Percentiles rank a stretch among this genome's conserved stretches.
Evolutionary conservation across 1,140 invertebrate genomes (phyloP).

Genomic region (Grapholita molesta): DNA sequence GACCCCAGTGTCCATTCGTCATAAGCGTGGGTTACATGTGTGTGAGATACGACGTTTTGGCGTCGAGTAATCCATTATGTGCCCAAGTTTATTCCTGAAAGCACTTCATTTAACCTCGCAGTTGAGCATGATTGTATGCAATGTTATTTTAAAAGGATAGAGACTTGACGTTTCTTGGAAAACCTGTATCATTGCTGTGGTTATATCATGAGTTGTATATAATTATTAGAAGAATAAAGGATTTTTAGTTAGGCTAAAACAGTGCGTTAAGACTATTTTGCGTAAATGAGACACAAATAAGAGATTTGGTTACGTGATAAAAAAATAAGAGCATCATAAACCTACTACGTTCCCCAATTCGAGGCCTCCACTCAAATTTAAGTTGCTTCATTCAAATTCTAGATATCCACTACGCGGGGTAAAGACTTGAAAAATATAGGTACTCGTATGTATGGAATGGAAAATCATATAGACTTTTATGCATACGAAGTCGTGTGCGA

Average conservation of each 20-base stretch:
- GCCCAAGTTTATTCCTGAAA: constrained; percentile 12
- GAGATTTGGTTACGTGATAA: background rate
- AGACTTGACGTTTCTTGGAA: background rate
- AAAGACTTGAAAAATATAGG: too few relatives aligned
- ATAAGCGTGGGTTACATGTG: background rate
- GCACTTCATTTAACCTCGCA: constrained; percentile 5
- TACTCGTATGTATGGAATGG: too few relatives aligned
- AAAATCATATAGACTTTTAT: too few relatives aligned
- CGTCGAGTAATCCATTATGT: background rate
- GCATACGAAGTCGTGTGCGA: too few relatives aligned
- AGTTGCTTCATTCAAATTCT: too few relatives aligned
- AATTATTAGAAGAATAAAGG: background rate
- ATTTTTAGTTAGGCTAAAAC: background rate
- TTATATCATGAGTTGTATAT: background rate
- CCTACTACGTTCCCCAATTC: too few relatives aligned
- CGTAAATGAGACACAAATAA: background rate
- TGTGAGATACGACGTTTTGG: background rate
- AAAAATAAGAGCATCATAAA: too few relatives aligned
- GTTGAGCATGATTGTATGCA: background rate
- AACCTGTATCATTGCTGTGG: background rate
- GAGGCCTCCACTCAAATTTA: too few relatives aligned
- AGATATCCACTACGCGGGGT: too few relatives aligned
- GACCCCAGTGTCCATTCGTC: background rate
- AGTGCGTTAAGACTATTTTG: background rate
- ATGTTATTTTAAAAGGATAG: background rate